Evolutionary conservation across 2,797 vertebrate species (phyloP).

Genomic region (Perodicticus potto): DNA sequence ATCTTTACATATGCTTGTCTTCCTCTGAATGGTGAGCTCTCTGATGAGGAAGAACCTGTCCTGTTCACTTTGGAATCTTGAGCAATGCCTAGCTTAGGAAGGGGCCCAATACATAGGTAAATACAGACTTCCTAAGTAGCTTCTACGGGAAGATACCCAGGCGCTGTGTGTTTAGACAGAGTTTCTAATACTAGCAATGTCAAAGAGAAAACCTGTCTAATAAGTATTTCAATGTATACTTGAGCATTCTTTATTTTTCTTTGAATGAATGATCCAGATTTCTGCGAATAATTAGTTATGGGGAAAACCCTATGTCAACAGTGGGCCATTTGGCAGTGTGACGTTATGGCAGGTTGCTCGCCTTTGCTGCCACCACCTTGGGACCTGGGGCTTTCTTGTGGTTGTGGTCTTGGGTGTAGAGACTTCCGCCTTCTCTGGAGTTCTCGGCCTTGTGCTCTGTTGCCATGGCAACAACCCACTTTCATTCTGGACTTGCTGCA

Average conservation of each 20-base stretch:
- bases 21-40: not conserved
- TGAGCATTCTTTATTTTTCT: constrained; percentile 63
- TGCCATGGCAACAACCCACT: constrained; percentile 81
- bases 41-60: not conserved
- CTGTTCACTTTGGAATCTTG: constrained; percentile 32
- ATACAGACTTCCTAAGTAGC: not conserved
- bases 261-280: constrained; percentile 61
- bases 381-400: constrained; percentile 63
- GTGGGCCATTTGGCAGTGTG: constrained; percentile 30
- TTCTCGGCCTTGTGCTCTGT: constrained; percentile 74
- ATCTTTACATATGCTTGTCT: not conserved
- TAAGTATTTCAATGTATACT: constrained; percentile 12
- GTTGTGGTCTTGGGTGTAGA: constrained; percentile 47
- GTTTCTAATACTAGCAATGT: not conserved
- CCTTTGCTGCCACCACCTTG: constrained; percentile 21
- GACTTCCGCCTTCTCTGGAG: constrained; percentile 67
- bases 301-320: constrained; percentile 60
- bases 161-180: constrained; percentile 19
- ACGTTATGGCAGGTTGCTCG: constrained; percentile 67
- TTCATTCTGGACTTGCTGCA: constrained; percentile 75
- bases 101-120: not conserved
- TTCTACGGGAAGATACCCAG: not conserved
- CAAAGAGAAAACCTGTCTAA: constrained; percentile 35
- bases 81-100: not conserved
- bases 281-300: constrained; percentile 68